Conservation (phyloP, 2,113 vertebrate species). For the Puma concolor region DNA sequence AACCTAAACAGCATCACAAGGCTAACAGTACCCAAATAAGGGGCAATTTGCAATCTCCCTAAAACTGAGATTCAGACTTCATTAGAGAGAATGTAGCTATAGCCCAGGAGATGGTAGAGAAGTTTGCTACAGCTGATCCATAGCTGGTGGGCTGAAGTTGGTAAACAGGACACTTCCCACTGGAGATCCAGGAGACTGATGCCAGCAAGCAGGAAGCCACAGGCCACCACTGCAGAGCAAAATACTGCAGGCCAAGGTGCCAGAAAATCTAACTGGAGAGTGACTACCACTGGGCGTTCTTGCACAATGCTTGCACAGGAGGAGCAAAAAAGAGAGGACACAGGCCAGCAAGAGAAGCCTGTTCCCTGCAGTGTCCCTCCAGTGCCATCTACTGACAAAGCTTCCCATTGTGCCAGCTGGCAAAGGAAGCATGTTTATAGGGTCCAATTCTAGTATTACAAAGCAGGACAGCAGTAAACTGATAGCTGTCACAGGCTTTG, state of each 20-base stretch:
- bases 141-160: background rate
- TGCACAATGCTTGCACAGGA: too few relatives aligned
- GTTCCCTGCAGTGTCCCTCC: background rate
- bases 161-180: background rate
- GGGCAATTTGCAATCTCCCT: background rate
- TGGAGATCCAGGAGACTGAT: background rate
- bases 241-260: background rate
- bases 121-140: background rate
- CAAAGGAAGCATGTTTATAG: background rate
- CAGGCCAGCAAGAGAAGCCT: too few relatives aligned
- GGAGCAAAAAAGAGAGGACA: background rate
- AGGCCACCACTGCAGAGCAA: background rate
- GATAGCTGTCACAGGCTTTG: background rate
- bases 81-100: background rate
- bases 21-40: background rate
- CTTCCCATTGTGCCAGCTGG: background rate
- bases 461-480: background rate
- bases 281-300: background rate
- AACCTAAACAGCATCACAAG: background rate
- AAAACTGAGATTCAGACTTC: background rate
- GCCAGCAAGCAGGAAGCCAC: background rate
- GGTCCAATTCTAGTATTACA: background rate
- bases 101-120: background rate
- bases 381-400: slow-evolving; percentile 67
- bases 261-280: background rate